Percentiles rank a stretch among this genome's conserved stretches.
phyloP scores from a whole-genome alignment of 2,888 invertebrate genomes.

The Rosalia funebris region DNA sequence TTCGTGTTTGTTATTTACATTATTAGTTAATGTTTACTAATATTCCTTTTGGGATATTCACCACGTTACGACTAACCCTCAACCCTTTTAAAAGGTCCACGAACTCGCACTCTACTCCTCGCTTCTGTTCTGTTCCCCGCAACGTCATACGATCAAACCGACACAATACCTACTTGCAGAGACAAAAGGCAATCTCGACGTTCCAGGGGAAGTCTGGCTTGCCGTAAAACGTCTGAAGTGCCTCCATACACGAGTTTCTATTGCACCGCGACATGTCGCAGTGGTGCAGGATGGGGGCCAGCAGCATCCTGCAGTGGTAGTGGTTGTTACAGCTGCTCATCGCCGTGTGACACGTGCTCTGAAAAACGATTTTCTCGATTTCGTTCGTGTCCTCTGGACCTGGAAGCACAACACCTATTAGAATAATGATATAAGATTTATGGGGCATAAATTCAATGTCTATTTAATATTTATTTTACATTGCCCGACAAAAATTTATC shows the following conservation, averaged over 20 bases:
- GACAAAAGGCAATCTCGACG: constrained; percentile 90
- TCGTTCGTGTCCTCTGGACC: constrained; percentile 65
- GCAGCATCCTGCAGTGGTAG: constrained; percentile 78
- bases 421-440: no score
- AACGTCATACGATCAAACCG: no score
- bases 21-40: no score
- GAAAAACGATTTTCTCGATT: constrained; percentile 62
- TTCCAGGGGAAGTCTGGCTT: constrained; percentile 83
- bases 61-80: no score
- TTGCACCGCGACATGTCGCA: constrained; percentile 83
- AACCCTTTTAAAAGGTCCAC: no score
- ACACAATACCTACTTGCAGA: constrained; percentile 83
- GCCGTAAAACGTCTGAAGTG: constrained; percentile 86
- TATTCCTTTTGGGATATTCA: no score
- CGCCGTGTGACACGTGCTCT: constrained; percentile 90
- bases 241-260: constrained; percentile 87
- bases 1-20: no score
- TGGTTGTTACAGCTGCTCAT: constrained; percentile 85
- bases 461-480: not conserved
- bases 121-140: no score
- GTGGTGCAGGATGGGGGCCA: constrained; percentile 86
- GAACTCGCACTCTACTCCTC: no score
- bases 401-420: constrained; percentile 37
- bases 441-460: not conserved
- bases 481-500: not conserved